Evolutionary conservation across 1,140 invertebrate genomes (phyloP).

Genomic region (Diploscapter pachys): DNA sequence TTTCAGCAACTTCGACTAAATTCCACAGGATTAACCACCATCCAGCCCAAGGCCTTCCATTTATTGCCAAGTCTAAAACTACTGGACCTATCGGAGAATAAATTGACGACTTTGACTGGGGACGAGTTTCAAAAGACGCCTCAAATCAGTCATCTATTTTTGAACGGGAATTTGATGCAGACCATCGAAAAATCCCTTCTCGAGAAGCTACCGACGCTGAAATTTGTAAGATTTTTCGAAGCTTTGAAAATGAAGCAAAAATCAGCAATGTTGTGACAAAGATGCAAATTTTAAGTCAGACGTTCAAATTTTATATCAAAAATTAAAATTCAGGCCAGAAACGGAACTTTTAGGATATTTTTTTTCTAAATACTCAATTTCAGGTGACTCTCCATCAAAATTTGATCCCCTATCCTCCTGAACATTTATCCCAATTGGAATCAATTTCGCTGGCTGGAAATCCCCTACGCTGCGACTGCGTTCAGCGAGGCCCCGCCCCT

Average conservation of each 20-base stretch:
- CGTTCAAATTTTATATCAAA: neutral
- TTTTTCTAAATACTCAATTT: neutral
- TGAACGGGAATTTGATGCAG: constrained; percentile 44
- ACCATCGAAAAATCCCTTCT: constrained; percentile 35
- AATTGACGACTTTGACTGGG: constrained; percentile 16
- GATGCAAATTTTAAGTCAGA: constrained; percentile 29
- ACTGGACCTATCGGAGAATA: constrained; percentile 38
- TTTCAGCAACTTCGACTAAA: constrained; percentile 48
- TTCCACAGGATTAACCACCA: constrained; percentile 34
- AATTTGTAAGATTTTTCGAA: constrained; percentile 26
- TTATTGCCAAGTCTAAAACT: constrained; percentile 39
- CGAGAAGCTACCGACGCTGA: constrained; percentile 41
- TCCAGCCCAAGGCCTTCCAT: constrained; percentile 50
- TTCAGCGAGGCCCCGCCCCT: constrained; percentile 21
- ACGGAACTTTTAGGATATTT: neutral
- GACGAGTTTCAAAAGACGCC: constrained; percentile 37
- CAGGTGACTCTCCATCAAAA: constrained; percentile 27
- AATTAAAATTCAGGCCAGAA: neutral
- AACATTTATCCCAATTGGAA: neutral
- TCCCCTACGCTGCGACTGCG: constrained; percentile 53
- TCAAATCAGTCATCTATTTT: constrained; percentile 33
- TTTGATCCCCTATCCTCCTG: constrained; percentile 1
- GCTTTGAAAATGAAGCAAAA: neutral
- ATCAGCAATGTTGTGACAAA: neutral
- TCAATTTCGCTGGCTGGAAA: constrained; percentile 39